These are phyloP conservation scores for Ellobium chinense DNA, from an alignment of 2,888 invertebrate species.

Conservation along the genomic window DNA sequence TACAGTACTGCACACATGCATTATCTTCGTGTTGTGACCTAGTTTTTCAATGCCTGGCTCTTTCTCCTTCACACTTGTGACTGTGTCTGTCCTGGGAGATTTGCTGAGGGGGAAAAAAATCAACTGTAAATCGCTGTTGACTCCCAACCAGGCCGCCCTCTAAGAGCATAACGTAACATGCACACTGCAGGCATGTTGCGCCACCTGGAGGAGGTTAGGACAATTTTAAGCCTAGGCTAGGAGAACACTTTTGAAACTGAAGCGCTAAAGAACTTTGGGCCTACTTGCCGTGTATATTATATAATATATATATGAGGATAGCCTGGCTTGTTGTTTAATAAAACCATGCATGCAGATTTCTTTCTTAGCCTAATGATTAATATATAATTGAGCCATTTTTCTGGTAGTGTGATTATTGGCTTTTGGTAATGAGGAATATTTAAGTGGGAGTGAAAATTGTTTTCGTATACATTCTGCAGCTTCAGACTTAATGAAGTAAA, in stretches of 20 bases:
- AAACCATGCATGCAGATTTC: too few relatives aligned
- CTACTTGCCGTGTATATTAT: too few relatives aligned
- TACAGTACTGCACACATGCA: constrained; percentile 27
- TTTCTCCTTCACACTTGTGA: background rate
- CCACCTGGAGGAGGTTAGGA: constrained; percentile 20
- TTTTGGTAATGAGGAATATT: too few relatives aligned
- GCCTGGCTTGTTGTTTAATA: constrained; percentile 5
- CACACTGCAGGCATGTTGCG: constrained; percentile 25
- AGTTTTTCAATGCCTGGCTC: constrained; percentile 1
- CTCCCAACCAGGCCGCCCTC: background rate
- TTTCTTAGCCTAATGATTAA: too few relatives aligned
- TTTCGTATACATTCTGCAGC: too few relatives aligned
- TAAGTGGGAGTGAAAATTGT: too few relatives aligned
- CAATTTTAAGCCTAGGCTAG: background rate
- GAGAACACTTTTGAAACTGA: too few relatives aligned
- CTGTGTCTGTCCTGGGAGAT: background rate
- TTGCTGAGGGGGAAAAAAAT: background rate
- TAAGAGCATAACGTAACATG: background rate
- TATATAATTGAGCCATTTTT: too few relatives aligned
- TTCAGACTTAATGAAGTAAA: too few relatives aligned
- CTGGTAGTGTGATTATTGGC: too few relatives aligned
- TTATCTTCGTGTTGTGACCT: constrained; percentile 26
- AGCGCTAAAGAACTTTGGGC: constrained; percentile 28
- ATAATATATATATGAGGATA: too few relatives aligned
- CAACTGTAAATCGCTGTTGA: constrained; percentile 4